These are phyloP conservation scores for Brachynemurus nebulosus DNA, from an alignment of 2,888 invertebrate species.

Conservation along the genomic window DNA sequence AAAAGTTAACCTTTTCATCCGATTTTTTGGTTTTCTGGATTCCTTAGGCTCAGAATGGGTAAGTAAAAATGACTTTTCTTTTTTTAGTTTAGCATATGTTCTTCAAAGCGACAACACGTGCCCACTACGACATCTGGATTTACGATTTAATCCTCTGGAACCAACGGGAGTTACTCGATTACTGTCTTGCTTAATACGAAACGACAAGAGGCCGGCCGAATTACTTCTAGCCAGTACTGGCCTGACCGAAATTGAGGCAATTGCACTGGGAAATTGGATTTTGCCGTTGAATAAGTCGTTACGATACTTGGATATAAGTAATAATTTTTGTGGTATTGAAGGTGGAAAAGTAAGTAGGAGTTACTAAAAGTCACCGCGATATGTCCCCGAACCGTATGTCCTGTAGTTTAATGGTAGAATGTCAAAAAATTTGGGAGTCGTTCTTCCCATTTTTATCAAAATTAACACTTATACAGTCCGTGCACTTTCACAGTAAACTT, in stretches of 20 bases:
- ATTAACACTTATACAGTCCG: too few relatives aligned
- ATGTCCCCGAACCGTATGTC: too few relatives aligned
- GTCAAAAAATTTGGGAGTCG: too few relatives aligned
- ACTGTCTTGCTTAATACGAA: constrained; percentile 41
- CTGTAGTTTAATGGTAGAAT: too few relatives aligned
- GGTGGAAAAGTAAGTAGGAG: constrained; percentile 31
- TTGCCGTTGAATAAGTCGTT: constrained; percentile 36
- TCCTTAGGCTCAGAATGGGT: too few relatives aligned
- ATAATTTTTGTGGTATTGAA: constrained; percentile 43
- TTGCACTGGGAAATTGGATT: constrained; percentile 39
- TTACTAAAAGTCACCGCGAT: too few relatives aligned
- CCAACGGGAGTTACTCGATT: constrained; percentile 43
- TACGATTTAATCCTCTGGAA: constrained; percentile 47
- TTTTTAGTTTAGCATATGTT: constrained; percentile 24
- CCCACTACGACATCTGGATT: constrained; percentile 31
- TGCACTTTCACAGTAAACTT: too few relatives aligned
- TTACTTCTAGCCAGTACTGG: constrained; percentile 41
- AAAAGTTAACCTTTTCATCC: too few relatives aligned
- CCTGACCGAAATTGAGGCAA: constrained; percentile 37
- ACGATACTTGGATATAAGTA: constrained; percentile 40
- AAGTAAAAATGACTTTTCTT: too few relatives aligned
- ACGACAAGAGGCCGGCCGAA: constrained; percentile 38
- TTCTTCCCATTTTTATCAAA: too few relatives aligned
- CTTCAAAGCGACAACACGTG: constrained; percentile 23
- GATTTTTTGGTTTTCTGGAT: too few relatives aligned